Evolutionary conservation across 2,797 vertebrate species (phyloP).

Genomic region (Alcedo quadribrachys): DNA sequence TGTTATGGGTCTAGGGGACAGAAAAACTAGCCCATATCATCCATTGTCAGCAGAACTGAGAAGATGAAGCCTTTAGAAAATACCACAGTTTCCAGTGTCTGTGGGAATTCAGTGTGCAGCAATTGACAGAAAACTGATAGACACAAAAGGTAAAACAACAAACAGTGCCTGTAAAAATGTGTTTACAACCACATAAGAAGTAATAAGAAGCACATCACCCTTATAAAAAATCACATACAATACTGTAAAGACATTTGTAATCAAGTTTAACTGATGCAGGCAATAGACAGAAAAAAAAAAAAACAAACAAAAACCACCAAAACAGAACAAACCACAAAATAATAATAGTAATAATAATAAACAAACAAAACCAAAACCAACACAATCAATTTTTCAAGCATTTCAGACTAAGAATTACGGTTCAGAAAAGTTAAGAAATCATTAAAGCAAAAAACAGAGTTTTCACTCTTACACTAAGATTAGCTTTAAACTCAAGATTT

Average conservation of each 20-base stretch:
- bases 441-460: neutral
- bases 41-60: neutral
- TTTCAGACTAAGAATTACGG: neutral
- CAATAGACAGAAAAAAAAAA: neutral
- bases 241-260: neutral
- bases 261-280: neutral
- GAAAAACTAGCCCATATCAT: neutral
- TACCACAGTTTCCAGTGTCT: neutral
- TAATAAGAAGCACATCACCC: neutral
- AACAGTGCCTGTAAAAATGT: neutral
- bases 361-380: no score
- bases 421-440: neutral
- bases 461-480: neutral
- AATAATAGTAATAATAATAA: no score
- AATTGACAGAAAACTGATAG: neutral
- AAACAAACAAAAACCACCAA: no score
- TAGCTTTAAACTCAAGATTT: neutral
- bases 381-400: neutral
- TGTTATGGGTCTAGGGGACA: neutral
- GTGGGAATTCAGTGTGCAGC: neutral
- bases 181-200: neutral
- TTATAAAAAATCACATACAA: neutral
- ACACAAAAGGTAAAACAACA: neutral
- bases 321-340: no score
- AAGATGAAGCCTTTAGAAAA: neutral